Conservation (phyloP, 2,888 invertebrate species). For the Dynastes grantii region DNA sequence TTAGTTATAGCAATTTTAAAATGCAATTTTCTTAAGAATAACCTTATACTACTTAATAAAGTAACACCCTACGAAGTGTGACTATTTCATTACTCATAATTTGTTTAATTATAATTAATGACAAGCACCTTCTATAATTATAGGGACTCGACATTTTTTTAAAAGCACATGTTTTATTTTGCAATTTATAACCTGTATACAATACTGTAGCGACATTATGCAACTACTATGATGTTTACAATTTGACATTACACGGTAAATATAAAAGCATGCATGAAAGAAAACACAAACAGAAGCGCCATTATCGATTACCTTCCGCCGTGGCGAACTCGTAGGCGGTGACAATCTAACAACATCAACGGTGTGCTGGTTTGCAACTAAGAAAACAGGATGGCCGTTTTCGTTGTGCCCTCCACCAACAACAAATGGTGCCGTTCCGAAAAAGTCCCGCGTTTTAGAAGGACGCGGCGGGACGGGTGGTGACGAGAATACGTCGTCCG, state of each 20-base stretch:
- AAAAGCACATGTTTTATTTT: too few species aligned
- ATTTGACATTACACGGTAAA: background rate
- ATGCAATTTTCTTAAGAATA: too few species aligned
- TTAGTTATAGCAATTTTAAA: too few species aligned
- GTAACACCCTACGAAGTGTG: too few species aligned
- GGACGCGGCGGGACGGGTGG: conserved; percentile 66
- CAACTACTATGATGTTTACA: too few species aligned
- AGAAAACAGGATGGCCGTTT: conserved; percentile 70
- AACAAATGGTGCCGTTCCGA: conserved; percentile 68
- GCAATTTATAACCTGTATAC: too few species aligned
- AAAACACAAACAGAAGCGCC: conserved; percentile 18
- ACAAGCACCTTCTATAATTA: too few species aligned
- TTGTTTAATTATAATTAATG: too few species aligned
- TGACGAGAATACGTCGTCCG: conserved; percentile 68
- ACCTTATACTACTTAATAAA: too few species aligned
- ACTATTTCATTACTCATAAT: too few species aligned
- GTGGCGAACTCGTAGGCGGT: conserved; percentile 68
- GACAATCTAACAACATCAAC: conserved; percentile 70
- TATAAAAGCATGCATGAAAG: conserved; percentile 35
- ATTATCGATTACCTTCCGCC: conserved; percentile 66
- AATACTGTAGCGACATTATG: too few species aligned
- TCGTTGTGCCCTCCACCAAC: conserved; percentile 70
- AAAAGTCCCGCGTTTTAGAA: conserved; percentile 64
- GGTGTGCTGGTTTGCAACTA: conserved; percentile 69
- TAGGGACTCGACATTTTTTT: too few species aligned